Conservation (phyloP, 1,140 invertebrate genomes). For the Leguminivora glycinivorella region DNA sequence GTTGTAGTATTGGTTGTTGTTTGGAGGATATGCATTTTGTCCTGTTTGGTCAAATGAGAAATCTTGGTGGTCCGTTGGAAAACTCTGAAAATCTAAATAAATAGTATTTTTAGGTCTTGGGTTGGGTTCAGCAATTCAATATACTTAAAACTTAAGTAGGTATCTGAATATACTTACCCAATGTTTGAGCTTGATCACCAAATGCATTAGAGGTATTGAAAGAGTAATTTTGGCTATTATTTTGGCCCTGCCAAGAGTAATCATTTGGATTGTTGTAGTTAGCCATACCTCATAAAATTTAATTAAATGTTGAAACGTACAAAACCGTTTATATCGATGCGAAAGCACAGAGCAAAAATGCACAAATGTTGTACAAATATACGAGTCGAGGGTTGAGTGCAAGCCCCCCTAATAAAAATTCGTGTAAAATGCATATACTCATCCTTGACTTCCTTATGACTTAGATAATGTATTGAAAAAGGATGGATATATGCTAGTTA, state of each 20-base stretch:
- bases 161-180: constrained; percentile 51
- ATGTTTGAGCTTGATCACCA: constrained; percentile 60
- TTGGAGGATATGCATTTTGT: constrained; percentile 55
- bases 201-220: constrained; percentile 62
- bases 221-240: constrained; percentile 61
- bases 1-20: constrained; percentile 74
- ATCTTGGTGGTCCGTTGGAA: constrained; percentile 68
- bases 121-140: not conserved
- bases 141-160: not conserved
- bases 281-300: constrained; percentile 43
- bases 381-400: not conserved
- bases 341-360: not conserved
- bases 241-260: constrained; percentile 70
- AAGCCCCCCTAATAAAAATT: too few species aligned
- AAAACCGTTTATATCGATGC: not conserved
- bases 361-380: not conserved
- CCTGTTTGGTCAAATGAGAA: constrained; percentile 65
- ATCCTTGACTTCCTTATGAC: too few species aligned
- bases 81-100: constrained; percentile 73
- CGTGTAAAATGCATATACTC: too few species aligned
- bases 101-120: constrained; percentile 26
- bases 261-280: constrained; percentile 63
- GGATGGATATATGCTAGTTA: too few species aligned
- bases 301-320: not conserved
- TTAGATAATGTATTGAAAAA: too few species aligned